Evolutionary conservation across 2,888 invertebrate species (phyloP).

Genomic region (Pseudanteris insignis): DNA sequence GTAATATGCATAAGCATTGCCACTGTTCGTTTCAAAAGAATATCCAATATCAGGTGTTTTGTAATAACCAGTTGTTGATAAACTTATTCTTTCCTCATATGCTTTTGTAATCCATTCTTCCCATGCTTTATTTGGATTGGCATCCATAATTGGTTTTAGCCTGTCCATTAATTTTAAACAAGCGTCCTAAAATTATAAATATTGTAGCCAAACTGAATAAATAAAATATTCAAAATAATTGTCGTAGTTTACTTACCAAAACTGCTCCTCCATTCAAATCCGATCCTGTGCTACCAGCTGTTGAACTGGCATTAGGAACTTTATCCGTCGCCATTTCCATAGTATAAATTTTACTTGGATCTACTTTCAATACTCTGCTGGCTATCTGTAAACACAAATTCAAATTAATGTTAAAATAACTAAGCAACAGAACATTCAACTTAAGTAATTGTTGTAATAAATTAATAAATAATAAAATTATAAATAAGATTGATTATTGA

Average conservation of each 20-base stretch:
- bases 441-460: too few relatives aligned
- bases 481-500: neutral
- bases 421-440: too few relatives aligned
- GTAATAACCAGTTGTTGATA: conserved; percentile 85
- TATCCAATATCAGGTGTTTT: conserved; percentile 78
- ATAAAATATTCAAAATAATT: conserved; percentile 1
- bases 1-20: conserved; percentile 79
- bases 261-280: conserved; percentile 91
- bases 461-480: conserved; percentile 16
- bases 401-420: too few relatives aligned
- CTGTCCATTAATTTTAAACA: conserved; percentile 79
- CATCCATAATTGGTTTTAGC: conserved; percentile 76
- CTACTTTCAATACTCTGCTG: conserved; percentile 75
- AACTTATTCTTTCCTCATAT: conserved; percentile 77
- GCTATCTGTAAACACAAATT: conserved; percentile 74
- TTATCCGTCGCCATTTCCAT: conserved; percentile 86
- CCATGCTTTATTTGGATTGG: conserved; percentile 82
- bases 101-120: conserved; percentile 80
- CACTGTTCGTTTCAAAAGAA: conserved; percentile 74
- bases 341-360: conserved; percentile 77
- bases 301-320: conserved; percentile 87
- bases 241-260: conserved; percentile 65
- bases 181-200: conserved; percentile 70
- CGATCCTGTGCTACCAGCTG: conserved; percentile 86
- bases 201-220: too few relatives aligned